Conservation (phyloP, 1,140 invertebrate species). For the Cotesia glomerata region DNA sequence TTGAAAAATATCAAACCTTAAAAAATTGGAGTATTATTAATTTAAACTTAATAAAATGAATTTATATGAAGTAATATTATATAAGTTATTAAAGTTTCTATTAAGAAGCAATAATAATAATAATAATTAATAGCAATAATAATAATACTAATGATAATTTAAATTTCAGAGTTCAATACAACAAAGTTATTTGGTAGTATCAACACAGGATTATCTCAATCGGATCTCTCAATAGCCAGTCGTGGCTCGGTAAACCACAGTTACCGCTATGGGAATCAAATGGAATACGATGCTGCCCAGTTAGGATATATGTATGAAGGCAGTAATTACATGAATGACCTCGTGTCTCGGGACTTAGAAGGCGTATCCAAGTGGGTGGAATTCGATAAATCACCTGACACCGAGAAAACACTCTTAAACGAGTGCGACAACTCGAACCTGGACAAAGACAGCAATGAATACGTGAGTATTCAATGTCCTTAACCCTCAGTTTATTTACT, state of each 20-base stretch:
- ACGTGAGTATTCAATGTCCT: constrained; percentile 38
- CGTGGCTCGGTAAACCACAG: constrained; percentile 72
- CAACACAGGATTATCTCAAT: constrained; percentile 77
- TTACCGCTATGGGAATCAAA: constrained; percentile 78
- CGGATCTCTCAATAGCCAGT: constrained; percentile 75
- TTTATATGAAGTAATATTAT: no score
- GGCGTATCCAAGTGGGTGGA: constrained; percentile 63
- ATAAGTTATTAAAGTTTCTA: no score
- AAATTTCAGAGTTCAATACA: constrained; percentile 52
- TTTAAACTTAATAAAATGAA: no score
- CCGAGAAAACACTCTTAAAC: constrained; percentile 53
- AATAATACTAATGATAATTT: neutral
- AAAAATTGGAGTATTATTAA: no score
- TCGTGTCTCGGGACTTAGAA: constrained; percentile 59
- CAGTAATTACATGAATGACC: constrained; percentile 59
- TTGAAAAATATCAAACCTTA: no score
- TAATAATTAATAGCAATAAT: no score
- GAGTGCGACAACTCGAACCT: constrained; percentile 49
- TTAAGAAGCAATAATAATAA: no score
- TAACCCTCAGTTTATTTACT: neutral
- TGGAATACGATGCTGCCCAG: constrained; percentile 75
- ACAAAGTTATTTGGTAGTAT: constrained; percentile 60
- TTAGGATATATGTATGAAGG: constrained; percentile 70
- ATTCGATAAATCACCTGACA: constrained; percentile 59
- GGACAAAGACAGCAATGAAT: constrained; percentile 56